phyloP scores from a whole-genome alignment of 2,888 invertebrate species.

The Drosophila demipolita region DNA sequence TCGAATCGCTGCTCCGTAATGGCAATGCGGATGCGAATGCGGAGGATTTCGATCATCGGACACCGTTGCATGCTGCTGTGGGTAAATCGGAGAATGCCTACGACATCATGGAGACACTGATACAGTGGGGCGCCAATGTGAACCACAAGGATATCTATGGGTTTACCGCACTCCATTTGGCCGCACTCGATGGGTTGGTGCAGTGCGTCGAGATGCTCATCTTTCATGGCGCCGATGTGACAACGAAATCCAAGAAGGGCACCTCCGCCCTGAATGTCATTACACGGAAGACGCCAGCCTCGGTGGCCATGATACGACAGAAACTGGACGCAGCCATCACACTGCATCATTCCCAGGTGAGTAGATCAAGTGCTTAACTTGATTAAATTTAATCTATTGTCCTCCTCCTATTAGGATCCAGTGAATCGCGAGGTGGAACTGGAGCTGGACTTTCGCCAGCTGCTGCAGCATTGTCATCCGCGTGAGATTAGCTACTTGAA shows the following conservation, averaged over 20 bases:
- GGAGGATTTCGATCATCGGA: conserved; percentile 92
- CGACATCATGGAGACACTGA: conserved; percentile 91
- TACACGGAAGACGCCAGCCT: conserved; percentile 93
- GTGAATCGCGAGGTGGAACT: conserved; percentile 93
- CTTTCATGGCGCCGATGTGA: conserved; percentile 94
- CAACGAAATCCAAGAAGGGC: conserved; percentile 94
- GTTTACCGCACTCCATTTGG: conserved; percentile 93
- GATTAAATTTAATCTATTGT: background rate
- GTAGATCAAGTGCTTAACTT: background rate
- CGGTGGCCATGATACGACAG: conserved; percentile 92
- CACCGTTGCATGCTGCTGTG: conserved; percentile 93
- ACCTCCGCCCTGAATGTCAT: conserved; percentile 94
- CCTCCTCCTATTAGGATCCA: conserved; percentile 85
- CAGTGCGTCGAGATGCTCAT: conserved; percentile 94
- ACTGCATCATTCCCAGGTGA: conserved; percentile 89
- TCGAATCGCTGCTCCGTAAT: conserved; percentile 90
- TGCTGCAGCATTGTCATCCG: conserved; percentile 92
- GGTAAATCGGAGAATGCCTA: conserved; percentile 93
- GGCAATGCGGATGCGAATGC: conserved; percentile 92
- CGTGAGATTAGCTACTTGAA: conserved; percentile 94
- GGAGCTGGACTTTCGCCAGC: conserved; percentile 92
- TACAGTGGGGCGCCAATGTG: conserved; percentile 92
- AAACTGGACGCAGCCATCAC: conserved; percentile 93
- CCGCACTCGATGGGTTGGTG: conserved; percentile 93
- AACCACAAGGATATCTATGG: conserved; percentile 94